Conservation (phyloP, 2,113 vertebrate species). For the Clinocottus analis region DNA sequence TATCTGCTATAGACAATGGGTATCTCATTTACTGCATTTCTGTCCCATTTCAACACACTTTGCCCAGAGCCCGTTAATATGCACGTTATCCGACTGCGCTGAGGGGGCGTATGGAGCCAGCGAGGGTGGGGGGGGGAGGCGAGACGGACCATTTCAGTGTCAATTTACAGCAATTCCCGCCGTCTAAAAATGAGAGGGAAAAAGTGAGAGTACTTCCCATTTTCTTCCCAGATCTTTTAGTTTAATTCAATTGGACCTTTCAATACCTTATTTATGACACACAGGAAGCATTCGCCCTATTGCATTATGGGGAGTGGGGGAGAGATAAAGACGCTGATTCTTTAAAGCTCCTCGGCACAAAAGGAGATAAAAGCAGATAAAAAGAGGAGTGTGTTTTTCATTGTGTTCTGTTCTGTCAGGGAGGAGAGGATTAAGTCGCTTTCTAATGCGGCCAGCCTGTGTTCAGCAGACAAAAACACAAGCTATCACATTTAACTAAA, state of each 20-base stretch:
- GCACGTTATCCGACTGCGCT: conserved; percentile 73
- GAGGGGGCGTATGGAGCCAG: conserved; percentile 34
- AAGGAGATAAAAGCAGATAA: conserved; percentile 81
- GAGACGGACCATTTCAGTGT: conserved; percentile 82
- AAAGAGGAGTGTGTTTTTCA: conserved; percentile 77
- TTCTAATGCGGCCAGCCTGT: conserved; percentile 57
- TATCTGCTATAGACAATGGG: conserved; percentile 75
- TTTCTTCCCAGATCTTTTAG: conserved; percentile 83
- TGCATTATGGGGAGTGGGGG: conserved; percentile 80
- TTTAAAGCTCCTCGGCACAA: conserved; percentile 79
- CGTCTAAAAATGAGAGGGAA: conserved; percentile 67
- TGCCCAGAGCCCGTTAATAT: conserved; percentile 80
- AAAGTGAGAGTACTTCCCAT: conserved; percentile 82
- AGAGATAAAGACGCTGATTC: conserved; percentile 76
- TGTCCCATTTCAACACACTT: conserved; percentile 80
- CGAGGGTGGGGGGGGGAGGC: conserved; percentile 47
- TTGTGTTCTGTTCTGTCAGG: conserved; percentile 67
- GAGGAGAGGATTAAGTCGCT: conserved; percentile 66
- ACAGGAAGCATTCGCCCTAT: conserved; percentile 81
- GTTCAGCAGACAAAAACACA: conserved; percentile 62
- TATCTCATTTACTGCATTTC: conserved; percentile 81
- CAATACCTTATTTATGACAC: conserved; percentile 84
- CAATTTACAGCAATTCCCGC: conserved; percentile 82
- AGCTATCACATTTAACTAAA: conserved; percentile 51
- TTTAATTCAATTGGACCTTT: conserved; percentile 86